Evolutionary conservation across 2,113 vertebrate genomes (phyloP), one percentile per base, ranked within the genome.

Genomic region (Apodemus speciosus): DNA sequence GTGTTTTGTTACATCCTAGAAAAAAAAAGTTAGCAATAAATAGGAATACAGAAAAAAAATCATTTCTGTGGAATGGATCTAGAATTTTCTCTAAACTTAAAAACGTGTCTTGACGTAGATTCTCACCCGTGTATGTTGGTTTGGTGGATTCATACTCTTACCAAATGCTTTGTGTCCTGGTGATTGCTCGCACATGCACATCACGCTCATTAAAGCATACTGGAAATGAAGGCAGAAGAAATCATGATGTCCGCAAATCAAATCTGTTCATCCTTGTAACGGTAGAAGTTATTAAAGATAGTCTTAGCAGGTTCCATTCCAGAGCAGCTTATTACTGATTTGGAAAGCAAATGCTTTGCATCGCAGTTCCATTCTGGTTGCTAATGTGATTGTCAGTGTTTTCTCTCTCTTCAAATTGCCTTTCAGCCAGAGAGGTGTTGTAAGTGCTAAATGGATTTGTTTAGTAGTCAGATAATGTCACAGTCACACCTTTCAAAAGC

Each of bases 391-490:
- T 89, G 84, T 60, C 89, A 73, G 43, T 86, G 60, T 62, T 88
- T 0, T 89, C 85, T 87, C 49, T 96, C 92, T 77, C 0, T 92
- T 96, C 94, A 62, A 87, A 89, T 40, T 85, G 84, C 80, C 86
- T 86, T 91, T 18, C 83, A 85, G 92, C 73, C 94, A 71, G 69
- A 92, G 60, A 87, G 60, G 93, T 71, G 69, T 85, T 83, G 84
- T 80, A 93, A 96, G 95, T 96, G 95, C 94, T 97, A 97, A 97
- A 95, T 95, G 93, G 96, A 93, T 97, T 97, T 93, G 95, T 97
- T 97, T 94, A 93, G 96, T 91, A 97, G 93, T 92, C 91, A 81
- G 94, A 14, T 32, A 92, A 89, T 93, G 79, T 85, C 79, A 85
- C 89, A 58, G 69, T 95, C 88, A 27, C 89, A 96, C 85, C 38